phyloP scores from a whole-genome alignment of 2,888 invertebrate species.

The Apeira syringaria region DNA sequence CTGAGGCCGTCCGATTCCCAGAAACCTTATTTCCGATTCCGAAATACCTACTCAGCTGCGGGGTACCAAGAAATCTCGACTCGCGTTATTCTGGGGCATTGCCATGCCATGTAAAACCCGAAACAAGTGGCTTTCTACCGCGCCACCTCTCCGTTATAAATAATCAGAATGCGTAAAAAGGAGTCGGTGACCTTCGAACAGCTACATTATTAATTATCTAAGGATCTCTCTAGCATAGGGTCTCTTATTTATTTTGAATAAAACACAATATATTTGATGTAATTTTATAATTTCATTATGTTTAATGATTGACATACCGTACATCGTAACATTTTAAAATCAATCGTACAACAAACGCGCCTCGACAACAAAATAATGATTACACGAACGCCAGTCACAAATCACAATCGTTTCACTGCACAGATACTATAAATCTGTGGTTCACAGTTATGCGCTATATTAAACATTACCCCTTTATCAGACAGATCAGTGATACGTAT shows the following conservation, averaged over 20 bases:
- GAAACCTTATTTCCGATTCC: conserved; percentile 81
- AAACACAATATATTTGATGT: too few species aligned
- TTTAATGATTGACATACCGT: conserved; percentile 61
- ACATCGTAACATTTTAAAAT: conserved; percentile 64
- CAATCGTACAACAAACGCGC: conserved; percentile 56
- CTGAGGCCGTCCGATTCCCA: conserved; percentile 72
- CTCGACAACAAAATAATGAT: conserved; percentile 38
- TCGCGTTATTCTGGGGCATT: conserved; percentile 76
- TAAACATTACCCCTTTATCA: conserved; percentile 40
- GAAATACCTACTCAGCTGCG: conserved; percentile 72
- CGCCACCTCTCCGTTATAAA: conserved; percentile 71
- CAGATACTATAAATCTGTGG: too few species aligned
- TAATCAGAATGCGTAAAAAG: conserved; percentile 70
- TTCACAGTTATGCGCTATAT: conserved; percentile 31
- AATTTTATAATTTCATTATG: conserved; percentile 61
- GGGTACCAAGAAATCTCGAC: conserved; percentile 73
- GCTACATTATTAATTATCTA: too few species aligned
- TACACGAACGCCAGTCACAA: conserved; percentile 32
- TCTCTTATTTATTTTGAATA: too few species aligned
- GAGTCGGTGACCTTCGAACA: conserved; percentile 70
- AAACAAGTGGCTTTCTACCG: conserved; percentile 73
- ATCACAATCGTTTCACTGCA: too few species aligned
- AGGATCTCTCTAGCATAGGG: too few species aligned
- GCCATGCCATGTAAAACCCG: conserved; percentile 71
- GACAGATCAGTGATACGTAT: conserved; percentile 43